Percentiles rank a stretch among this genome's conserved stretches.
Conservation (phyloP, 2,888 invertebrate species). For the Ectemnius cavifrons region DNA sequence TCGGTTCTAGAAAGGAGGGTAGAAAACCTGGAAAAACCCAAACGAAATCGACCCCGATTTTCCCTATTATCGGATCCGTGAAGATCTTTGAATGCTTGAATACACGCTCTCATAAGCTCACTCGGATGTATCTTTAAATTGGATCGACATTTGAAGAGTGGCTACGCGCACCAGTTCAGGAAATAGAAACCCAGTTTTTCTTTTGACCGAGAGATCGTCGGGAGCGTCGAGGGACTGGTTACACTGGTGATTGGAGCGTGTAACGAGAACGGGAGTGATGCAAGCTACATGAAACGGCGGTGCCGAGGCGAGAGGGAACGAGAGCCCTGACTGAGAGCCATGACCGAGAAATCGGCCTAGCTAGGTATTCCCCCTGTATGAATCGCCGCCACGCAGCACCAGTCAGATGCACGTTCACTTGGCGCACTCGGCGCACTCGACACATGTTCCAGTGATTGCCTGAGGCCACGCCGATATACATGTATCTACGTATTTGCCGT, state of each 20-base stretch:
- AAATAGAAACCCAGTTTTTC: too few species aligned
- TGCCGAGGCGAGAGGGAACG: constrained; percentile 42
- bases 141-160: too few species aligned
- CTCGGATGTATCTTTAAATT: too few species aligned
- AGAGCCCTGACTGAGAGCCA: constrained; percentile 57
- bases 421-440: not conserved
- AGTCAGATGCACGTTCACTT: not conserved
- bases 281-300: constrained; percentile 22
- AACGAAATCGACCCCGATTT: not conserved
- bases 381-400: constrained; percentile 27
- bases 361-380: constrained; percentile 55
- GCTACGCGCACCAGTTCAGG: too few species aligned
- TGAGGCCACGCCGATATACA: not conserved
- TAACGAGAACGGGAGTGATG: not conserved
- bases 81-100: constrained; percentile 7
- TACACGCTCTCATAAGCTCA: too few species aligned
- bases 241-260: constrained; percentile 1
- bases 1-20: not conserved
- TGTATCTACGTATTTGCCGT: not conserved
- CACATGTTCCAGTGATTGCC: not conserved
- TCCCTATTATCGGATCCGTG: not conserved
- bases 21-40: constrained; percentile 12
- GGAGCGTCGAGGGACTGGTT: too few species aligned
- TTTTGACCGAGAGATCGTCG: too few species aligned
- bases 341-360: constrained; percentile 55